These are phyloP conservation scores for Alectoris magna DNA, from an alignment of 2,797 vertebrate genomes.

Conservation along the genomic window DNA sequence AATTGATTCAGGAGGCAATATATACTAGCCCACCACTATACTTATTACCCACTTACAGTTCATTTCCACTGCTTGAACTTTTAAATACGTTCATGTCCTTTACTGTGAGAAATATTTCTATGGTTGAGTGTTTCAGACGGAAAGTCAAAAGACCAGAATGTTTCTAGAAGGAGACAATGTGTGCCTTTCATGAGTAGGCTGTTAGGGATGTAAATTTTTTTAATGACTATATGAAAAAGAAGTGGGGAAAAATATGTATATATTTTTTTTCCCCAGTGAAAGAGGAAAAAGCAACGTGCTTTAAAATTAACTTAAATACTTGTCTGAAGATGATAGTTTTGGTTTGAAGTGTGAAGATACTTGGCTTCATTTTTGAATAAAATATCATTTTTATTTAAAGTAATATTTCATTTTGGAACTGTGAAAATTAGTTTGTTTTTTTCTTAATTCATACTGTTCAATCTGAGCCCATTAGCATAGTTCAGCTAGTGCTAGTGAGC, in stretches of 20 bases:
- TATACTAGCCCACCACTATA: neutral
- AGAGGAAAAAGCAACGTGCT: neutral
- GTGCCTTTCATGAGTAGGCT: neutral
- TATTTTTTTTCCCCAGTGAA: fast-evolving
- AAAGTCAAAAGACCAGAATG: neutral
- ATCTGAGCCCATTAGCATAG: neutral
- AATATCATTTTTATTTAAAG: neutral
- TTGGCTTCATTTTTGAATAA: neutral
- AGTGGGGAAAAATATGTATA: neutral
- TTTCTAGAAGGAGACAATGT: neutral
- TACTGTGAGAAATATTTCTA: neutral
- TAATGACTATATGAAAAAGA: neutral
- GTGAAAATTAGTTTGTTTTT: neutral
- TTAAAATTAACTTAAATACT: neutral
- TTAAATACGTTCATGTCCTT: neutral
- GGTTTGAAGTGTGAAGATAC: neutral
- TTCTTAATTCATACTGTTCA: neutral
- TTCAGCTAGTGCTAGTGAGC: neutral
- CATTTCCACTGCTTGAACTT: neutral
- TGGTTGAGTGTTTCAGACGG: neutral
- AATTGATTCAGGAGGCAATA: fast-evolving
- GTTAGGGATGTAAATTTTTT: neutral
- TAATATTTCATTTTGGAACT: neutral
- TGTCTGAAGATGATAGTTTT: neutral
- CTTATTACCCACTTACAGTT: neutral